Evolutionary conservation across 2,797 vertebrate species (phyloP).

Genomic region (Chiloscyllium punctatum): DNA sequence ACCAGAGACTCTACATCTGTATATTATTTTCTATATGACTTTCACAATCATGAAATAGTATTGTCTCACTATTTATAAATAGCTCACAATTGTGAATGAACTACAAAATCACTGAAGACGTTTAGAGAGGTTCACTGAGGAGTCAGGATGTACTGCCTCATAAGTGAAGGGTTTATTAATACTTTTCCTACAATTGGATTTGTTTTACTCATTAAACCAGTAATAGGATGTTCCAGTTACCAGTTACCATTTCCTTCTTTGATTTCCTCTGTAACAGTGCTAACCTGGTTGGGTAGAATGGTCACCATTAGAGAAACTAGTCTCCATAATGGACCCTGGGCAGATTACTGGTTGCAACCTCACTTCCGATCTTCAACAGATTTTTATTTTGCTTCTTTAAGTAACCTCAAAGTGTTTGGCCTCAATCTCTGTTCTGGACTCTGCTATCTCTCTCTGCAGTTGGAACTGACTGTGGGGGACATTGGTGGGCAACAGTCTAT

Average conservation of each 20-base stretch:
- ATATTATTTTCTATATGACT: conserved; percentile 25
- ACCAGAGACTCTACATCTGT: conserved; percentile 4
- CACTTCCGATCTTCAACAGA: background rate
- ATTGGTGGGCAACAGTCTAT: no score
- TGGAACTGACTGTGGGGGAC: no score
- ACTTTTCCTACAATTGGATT: background rate
- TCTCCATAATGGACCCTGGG: background rate
- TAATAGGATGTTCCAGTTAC: background rate
- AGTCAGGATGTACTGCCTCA: background rate
- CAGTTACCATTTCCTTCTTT: background rate
- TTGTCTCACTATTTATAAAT: conserved; percentile 5
- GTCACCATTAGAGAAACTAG: background rate
- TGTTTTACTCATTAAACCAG: background rate
- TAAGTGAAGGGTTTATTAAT: background rate
- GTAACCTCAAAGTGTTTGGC: background rate
- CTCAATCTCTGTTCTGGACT: no score
- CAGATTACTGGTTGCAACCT: background rate
- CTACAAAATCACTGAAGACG: background rate
- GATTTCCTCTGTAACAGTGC: background rate
- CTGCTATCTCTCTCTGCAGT: no score
- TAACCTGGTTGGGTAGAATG: background rate
- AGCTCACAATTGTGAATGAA: background rate
- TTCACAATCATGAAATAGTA: background rate
- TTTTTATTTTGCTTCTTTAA: background rate
- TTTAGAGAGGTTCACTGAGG: background rate